A percentile compares a stretch with the other conserved stretches of the same genome.
Conservation (phyloP, 2,113 vertebrate species). For the Reinhardtius hippoglossoides region DNA sequence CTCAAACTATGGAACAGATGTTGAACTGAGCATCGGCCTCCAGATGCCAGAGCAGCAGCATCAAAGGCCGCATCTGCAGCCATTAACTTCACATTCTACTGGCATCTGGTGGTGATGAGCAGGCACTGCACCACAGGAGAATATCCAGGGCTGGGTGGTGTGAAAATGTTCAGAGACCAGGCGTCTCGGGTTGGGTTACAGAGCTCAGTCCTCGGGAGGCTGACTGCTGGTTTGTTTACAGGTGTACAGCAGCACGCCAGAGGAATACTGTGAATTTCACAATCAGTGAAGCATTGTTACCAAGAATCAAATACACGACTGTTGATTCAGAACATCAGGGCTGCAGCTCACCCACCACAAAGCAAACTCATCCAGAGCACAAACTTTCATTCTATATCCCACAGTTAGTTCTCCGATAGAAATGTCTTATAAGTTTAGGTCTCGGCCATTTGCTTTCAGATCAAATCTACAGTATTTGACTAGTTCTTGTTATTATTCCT, state of each 20-base stretch:
- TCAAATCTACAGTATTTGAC: background rate
- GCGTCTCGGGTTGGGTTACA: conserved; percentile 8
- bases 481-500: background rate
- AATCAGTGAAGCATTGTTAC: conserved; percentile 23
- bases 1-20: conserved; percentile 26
- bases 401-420: background rate
- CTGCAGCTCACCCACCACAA: conserved; percentile 2
- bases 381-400: too few relatives aligned
- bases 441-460: background rate
- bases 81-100: conserved; percentile 40
- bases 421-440: background rate
- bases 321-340: conserved; percentile 22
- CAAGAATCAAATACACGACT: conserved; percentile 42
- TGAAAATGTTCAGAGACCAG: conserved; percentile 18
- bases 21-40: conserved; percentile 2
- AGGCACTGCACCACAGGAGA: conserved; percentile 46
- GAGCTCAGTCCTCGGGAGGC: conserved; percentile 13
- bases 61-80: background rate
- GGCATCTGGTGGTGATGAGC: conserved; percentile 72
- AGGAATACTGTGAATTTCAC: conserved; percentile 28
- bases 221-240: conserved; percentile 9
- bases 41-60: conserved; percentile 21
- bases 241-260: conserved; percentile 24
- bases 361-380: background rate
- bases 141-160: background rate